Conservation (phyloP, 1,140 invertebrate species). For the Papilio aristodemus region DNA sequence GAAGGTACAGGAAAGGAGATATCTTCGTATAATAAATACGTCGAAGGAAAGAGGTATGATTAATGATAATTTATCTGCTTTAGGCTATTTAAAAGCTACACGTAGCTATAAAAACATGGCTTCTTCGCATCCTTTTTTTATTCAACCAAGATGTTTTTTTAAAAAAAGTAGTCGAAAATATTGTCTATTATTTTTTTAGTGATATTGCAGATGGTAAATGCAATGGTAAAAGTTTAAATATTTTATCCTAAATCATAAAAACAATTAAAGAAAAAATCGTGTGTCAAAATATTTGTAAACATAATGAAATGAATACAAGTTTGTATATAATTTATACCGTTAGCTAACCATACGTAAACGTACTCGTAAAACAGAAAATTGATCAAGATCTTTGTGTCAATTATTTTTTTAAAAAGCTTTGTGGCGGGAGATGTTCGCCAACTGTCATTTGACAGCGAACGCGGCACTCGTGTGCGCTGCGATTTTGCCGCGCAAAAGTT, state of each 20-base stretch:
- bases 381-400: slow-evolving; percentile 16
- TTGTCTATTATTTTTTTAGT: too few species aligned
- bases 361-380: slow-evolving; percentile 7
- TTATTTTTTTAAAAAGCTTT: slow-evolving; percentile 16
- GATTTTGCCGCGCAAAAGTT: slow-evolving; percentile 14
- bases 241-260: too few species aligned
- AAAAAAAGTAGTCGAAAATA: too few species aligned
- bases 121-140: neutral
- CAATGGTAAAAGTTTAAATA: too few species aligned
- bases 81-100: neutral
- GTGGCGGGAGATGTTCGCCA: slow-evolving; percentile 12
- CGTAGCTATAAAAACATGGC: neutral
- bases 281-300: too few species aligned
- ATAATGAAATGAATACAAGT: neutral
- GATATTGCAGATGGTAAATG: too few species aligned
- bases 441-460: slow-evolving; percentile 8
- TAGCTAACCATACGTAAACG: neutral
- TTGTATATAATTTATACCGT: neutral
- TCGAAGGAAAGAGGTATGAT: slow-evolving; percentile 8
- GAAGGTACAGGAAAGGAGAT: slow-evolving; percentile 10
- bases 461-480: slow-evolving; percentile 1
- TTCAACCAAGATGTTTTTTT: neutral
- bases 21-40: neutral
- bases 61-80: neutral
- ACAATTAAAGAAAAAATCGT: neutral